Percentiles rank a stretch among this genome's conserved stretches.
Conservation (phyloP, 2,113 vertebrate species). For the Mugil cephalus region DNA sequence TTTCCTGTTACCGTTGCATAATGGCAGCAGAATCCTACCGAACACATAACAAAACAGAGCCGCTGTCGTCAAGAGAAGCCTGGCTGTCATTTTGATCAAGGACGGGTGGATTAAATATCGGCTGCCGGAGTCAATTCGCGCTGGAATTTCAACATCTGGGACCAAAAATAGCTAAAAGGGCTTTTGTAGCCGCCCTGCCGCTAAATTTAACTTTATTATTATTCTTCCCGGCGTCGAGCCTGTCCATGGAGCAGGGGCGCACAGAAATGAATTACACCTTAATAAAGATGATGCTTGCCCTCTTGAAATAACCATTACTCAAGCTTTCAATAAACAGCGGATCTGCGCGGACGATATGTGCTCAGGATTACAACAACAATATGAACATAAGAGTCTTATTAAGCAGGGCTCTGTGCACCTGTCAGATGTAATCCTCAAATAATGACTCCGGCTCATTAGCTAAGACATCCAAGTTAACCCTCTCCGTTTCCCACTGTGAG, state of each 20-base stretch:
- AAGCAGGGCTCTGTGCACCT: conserved; percentile 67
- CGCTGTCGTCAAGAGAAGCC: not conserved
- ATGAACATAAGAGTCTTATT: conserved; percentile 37
- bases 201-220: conserved; percentile 48
- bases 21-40: not conserved
- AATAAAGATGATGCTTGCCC: conserved; percentile 46
- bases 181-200: conserved; percentile 4
- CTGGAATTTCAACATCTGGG: conserved; percentile 45
- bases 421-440: conserved; percentile 72
- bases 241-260: not conserved
- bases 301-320: conserved; percentile 70
- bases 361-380: conserved; percentile 42
- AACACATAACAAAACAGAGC: not conserved
- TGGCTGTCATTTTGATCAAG: conserved; percentile 35
- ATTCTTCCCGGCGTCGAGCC: conserved; percentile 42
- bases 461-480: conserved; percentile 38
- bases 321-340: conserved; percentile 53
- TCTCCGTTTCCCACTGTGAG: conserved; percentile 54
- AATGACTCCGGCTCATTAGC: conserved; percentile 66
- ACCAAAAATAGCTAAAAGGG: conserved; percentile 34
- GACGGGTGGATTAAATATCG: conserved; percentile 30
- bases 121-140: conserved; percentile 26
- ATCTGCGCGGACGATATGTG: conserved; percentile 20
- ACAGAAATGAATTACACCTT: conserved; percentile 55
- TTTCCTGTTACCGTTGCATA: conserved; percentile 15